Base-by-base conservation (phyloP, 2,113 vertebrate species). In the Osmerus mordax region DNA sequence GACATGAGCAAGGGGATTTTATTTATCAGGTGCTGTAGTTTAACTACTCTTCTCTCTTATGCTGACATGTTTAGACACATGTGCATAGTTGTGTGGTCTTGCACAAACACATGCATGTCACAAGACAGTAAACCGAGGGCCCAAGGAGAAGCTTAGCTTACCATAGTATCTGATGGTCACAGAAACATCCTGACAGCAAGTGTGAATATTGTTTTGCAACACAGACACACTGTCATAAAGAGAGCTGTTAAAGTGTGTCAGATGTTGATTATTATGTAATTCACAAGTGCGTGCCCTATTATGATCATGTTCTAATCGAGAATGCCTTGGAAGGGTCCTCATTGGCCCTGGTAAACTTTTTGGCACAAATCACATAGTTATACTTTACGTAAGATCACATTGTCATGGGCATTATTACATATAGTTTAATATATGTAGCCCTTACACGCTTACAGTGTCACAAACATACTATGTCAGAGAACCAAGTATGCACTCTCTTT, bases 91-190 rank as follows among this genome's bases (percentile, higher is more conserved):
- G 74, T 12, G 64, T 28, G 32, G 41, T 69, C 66, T 55, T 51
- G 69, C 25, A 71, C 54, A 7, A 70, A 61, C 36, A 28, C 53
- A 81, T 78, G 86, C 85, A 84, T 84, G 80, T 84, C 81, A 77
- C 73, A 71, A 73, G 81, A 51, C 55, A 62, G 75, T 36, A 59
- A 75, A 65, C 73, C 55, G 75, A 71, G 71, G 56, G 23, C 61
- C 76, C 74, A 81, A 58, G 25, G 51, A 63, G 72, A 75, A 64
- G 36, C 69, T 65, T 61, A 71, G 75, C 66, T 77, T 65, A 74
- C 68, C 13, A 65, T 68, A 64, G 74, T 84, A 83, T 86, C 80
- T 68, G 85, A 85, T 82, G 78, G 84, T 84, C 83, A 82, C 78
- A 74, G 82, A 76, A 29, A 84, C 83, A 86, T 85, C 74, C 72